Evolutionary conservation across 2,888 invertebrate species (phyloP).

Genomic region (Dasypogon diadema): DNA sequence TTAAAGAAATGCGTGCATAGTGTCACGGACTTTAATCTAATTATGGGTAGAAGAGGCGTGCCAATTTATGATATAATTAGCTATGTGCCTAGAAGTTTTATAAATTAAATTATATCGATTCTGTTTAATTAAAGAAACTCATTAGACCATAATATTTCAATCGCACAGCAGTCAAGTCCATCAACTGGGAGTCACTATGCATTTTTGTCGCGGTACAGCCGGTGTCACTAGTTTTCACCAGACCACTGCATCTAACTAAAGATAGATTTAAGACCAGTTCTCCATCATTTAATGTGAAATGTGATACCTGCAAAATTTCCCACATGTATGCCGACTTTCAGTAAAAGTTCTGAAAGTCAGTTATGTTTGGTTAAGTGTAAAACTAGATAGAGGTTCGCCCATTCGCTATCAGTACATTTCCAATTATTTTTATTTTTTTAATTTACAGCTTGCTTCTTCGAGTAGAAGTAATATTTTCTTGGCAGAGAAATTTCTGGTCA

Average conservation of each 20-base stretch:
- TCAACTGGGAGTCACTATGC: neutral
- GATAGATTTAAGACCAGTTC: neutral
- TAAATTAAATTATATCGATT: neutral
- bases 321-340: neutral
- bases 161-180: neutral
- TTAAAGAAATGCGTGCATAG: no score
- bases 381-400: neutral
- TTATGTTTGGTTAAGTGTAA: neutral
- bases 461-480: neutral
- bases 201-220: neutral
- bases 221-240: constrained; percentile 1
- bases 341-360: neutral
- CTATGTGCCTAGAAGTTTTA: neutral
- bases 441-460: neutral
- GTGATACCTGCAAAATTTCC: neutral
- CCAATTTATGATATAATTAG: neutral
- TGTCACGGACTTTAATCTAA: no score
- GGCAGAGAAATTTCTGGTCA: neutral
- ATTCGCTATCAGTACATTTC: neutral
- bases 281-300: neutral
- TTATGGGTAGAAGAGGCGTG: no score
- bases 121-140: neutral
- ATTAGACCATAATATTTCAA: neutral
- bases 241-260: neutral
- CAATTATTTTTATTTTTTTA: no score